Evolutionary conservation across 2,113 vertebrate species (phyloP).

Genomic region (Hippocampus zosterae): DNA sequence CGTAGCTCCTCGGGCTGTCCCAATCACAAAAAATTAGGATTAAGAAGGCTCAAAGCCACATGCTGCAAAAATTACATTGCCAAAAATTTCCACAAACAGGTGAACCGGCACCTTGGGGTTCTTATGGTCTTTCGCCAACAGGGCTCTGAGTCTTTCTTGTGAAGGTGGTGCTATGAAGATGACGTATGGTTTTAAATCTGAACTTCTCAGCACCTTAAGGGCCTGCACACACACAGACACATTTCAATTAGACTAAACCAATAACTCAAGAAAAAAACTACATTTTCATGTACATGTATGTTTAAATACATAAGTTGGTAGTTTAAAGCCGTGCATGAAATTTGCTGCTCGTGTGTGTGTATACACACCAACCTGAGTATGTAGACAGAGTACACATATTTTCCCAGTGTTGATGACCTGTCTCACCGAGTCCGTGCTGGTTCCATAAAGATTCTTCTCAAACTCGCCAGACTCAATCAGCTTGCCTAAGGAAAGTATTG

Average conservation of each 20-base stretch:
- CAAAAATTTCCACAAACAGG: not conserved
- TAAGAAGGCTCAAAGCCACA: not conserved
- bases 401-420: slow-evolving; percentile 98
- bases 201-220: slow-evolving; percentile 88
- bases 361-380: slow-evolving; percentile 82
- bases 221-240: slow-evolving; percentile 70
- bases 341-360: not conserved
- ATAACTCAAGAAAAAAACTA: not conserved
- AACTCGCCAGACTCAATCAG: slow-evolving; percentile 96
- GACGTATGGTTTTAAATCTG: slow-evolving; percentile 96
- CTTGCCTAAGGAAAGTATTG: slow-evolving; percentile 69
- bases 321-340: not conserved
- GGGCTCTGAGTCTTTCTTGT: slow-evolving; percentile 89
- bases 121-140: slow-evolving; percentile 93
- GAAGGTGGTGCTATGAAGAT: slow-evolving; percentile 97
- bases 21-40: not conserved
- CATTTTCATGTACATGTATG: no score
- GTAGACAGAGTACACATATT: slow-evolving; percentile 93
- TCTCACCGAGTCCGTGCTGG: slow-evolving; percentile 90
- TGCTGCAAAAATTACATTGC: not conserved
- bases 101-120: slow-evolving; percentile 84
- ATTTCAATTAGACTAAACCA: not conserved
- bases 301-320: not conserved
- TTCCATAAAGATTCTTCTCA: slow-evolving; percentile 97
- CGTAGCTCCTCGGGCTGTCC: slow-evolving; percentile 91